A percentile compares a stretch with the other conserved stretches of the same genome.
Evolutionary conservation across 1,140 invertebrate species (phyloP).

Genomic region (Eriocheir sinensis): DNA sequence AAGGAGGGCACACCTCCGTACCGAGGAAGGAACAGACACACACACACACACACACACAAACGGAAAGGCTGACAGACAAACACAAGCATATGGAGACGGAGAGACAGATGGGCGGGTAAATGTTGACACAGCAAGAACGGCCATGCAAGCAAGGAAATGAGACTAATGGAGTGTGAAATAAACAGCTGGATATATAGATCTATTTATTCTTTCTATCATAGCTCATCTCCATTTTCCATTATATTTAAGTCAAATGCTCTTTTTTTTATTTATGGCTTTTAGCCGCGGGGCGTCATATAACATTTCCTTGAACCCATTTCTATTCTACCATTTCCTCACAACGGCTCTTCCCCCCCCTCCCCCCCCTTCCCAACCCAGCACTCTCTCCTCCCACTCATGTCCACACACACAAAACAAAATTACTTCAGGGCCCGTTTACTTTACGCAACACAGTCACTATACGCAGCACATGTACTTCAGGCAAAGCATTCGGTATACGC

Average conservation of each 20-base stretch:
- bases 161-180: constrained; percentile 24
- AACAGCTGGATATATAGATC: not conserved
- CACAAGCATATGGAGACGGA: not conserved
- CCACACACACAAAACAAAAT: too few relatives aligned
- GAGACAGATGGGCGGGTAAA: not conserved
- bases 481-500: too few relatives aligned
- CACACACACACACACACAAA: constrained; percentile 37
- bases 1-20: too few relatives aligned
- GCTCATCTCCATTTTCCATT: not conserved
- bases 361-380: too few relatives aligned
- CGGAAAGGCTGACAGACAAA: not conserved
- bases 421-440: too few relatives aligned
- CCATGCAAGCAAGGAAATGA: not conserved
- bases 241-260: not conserved
- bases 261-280: not conserved
- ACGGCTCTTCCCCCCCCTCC: not conserved
- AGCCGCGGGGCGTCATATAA: not conserved
- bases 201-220: constrained; percentile 6
- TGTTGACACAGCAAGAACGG: not conserved
- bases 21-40: constrained; percentile 26
- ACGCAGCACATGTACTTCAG: too few relatives aligned
- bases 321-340: not conserved
- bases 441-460: too few relatives aligned
- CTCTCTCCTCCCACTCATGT: too few relatives aligned
- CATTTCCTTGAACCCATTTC: not conserved